Evolutionary conservation across 2,888 invertebrate genomes (phyloP).

Genomic region (Lordiphosa fenestrarum): DNA sequence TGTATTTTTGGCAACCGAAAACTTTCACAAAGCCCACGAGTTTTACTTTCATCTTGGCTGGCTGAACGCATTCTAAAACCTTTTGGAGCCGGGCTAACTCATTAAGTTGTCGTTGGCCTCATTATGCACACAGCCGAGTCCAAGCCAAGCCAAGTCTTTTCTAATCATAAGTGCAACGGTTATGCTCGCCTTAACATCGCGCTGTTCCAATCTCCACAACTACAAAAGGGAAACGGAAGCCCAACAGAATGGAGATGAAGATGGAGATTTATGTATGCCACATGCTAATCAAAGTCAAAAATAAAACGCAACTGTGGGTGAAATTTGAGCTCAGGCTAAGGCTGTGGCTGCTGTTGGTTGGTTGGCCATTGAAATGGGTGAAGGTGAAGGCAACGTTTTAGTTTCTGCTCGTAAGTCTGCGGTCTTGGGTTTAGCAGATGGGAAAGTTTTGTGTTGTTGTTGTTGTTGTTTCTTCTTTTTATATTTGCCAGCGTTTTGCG

Average conservation of each 20-base stretch:
- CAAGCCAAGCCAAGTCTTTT: constrained; percentile 31
- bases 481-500: constrained; percentile 28
- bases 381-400: constrained; percentile 58
- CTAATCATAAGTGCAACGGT: constrained; percentile 55
- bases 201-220: constrained; percentile 22
- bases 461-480: constrained; percentile 21
- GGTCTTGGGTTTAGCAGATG: constrained; percentile 31
- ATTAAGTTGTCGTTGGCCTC: constrained; percentile 68
- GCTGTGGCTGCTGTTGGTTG: constrained; percentile 23
- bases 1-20: constrained; percentile 47
- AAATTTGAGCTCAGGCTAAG: constrained; percentile 42
- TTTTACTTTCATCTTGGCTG: constrained; percentile 66
- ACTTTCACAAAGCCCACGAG: constrained; percentile 54
- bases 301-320: constrained; percentile 32
- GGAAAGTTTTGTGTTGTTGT: constrained; percentile 56
- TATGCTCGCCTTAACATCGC: constrained; percentile 61
- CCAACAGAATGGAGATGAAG: constrained; percentile 20
- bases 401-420: constrained; percentile 1
- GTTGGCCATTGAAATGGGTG: constrained; percentile 46
- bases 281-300: constrained; percentile 67
- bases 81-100: constrained; percentile 44
- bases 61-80: constrained; percentile 60
- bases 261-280: constrained; percentile 67
- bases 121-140: constrained; percentile 43
- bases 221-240: constrained; percentile 66